These are phyloP conservation scores for Ctenoplectra terminalis DNA, from an alignment of 1,140 invertebrate species.

Conservation along the genomic window DNA sequence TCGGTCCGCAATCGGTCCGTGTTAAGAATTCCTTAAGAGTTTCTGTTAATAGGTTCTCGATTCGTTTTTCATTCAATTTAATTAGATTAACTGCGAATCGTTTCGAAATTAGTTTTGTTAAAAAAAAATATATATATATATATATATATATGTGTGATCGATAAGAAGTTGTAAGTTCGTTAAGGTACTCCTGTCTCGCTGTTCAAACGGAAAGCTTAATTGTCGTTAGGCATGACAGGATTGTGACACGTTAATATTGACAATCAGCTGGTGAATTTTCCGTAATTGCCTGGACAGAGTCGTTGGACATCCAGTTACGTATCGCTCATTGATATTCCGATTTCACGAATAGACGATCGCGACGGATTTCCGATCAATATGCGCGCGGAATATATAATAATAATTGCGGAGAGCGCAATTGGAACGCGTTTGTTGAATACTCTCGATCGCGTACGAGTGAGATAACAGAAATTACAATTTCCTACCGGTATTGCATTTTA, in stretches of 20 bases:
- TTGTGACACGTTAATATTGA: neutral
- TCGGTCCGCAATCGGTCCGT: no score
- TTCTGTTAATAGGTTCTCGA: no score
- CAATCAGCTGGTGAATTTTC: constrained; percentile 13
- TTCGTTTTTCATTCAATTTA: no score
- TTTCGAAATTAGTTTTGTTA: no score
- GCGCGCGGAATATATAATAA: constrained; percentile 42
- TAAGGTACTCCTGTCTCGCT: no score
- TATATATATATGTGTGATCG: no score
- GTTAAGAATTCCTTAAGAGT: no score
- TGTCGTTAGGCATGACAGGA: no score
- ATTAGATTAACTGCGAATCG: no score
- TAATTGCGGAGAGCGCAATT: constrained; percentile 33
- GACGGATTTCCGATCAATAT: constrained; percentile 23
- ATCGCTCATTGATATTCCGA: constrained; percentile 28
- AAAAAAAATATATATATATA: no score
- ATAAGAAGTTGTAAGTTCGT: no score
- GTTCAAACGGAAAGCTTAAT: neutral
- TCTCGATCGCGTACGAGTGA: neutral
- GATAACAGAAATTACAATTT: constrained; percentile 45
- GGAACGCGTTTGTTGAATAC: constrained; percentile 19
- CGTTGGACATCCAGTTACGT: constrained; percentile 7
- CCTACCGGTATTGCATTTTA: neutral
- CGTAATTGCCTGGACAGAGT: constrained; percentile 1
- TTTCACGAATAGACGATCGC: constrained; percentile 36